These are phyloP conservation scores for Ectemnius continuus DNA, from an alignment of 2,888 invertebrate species.

Conservation along the genomic window DNA sequence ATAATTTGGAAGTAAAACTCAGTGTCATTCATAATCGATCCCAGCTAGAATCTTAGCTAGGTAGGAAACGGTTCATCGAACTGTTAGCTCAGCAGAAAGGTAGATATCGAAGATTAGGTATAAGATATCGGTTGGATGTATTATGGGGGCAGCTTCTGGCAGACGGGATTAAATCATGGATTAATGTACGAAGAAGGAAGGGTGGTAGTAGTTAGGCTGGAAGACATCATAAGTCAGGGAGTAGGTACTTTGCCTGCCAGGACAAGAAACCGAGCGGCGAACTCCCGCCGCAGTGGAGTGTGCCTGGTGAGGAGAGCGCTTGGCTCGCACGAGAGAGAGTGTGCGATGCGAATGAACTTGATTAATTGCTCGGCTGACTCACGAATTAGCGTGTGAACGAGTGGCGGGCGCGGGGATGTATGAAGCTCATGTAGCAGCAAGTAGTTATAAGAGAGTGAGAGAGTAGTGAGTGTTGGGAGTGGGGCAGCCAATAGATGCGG, in stretches of 20 bases:
- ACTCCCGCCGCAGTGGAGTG: constrained; percentile 39
- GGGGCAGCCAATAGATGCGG: background rate
- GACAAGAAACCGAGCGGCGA: constrained; percentile 12
- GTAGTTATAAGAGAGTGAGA: constrained; percentile 15
- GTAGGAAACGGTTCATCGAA: no score
- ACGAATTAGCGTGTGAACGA: constrained; percentile 63
- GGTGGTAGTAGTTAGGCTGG: background rate
- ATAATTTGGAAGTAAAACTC: background rate
- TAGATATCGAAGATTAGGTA: no score
- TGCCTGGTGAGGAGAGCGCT: constrained; percentile 5
- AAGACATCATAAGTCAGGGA: background rate
- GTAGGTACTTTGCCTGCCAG: background rate
- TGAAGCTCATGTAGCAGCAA: constrained; percentile 31
- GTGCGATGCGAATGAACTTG: constrained; percentile 64
- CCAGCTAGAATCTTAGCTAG: constrained; percentile 14
- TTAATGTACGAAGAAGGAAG: background rate
- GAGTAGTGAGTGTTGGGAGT: constrained; percentile 19
- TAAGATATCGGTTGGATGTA: no score
- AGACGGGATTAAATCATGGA: no score
- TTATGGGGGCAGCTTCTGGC: no score
- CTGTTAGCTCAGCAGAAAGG: no score
- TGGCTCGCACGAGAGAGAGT: background rate
- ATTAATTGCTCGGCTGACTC: constrained; percentile 69
- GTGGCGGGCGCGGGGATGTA: constrained; percentile 18
- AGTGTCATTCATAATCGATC: constrained; percentile 22